Conservation (phyloP, 2,797 vertebrate genomes). For the Galaxias olidus region DNA sequence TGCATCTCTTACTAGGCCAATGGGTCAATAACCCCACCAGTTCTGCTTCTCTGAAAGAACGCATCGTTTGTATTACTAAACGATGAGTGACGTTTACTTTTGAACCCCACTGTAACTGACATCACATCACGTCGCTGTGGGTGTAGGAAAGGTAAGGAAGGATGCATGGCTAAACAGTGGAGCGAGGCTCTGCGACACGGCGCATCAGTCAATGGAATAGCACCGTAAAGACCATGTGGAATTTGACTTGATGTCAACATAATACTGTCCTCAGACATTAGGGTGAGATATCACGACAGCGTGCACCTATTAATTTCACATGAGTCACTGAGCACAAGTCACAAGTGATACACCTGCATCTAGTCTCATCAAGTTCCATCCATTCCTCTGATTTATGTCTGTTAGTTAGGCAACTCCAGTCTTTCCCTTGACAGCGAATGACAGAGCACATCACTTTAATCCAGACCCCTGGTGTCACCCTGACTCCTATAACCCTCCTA, state of each 20-base stretch:
- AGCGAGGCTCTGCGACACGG: conserved; percentile 4
- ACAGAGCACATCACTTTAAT: conserved; percentile 13
- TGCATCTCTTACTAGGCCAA: too few relatives aligned
- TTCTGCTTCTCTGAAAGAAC: too few relatives aligned
- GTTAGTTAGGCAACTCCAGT: conserved; percentile 23
- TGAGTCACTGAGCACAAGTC: conserved; percentile 12
- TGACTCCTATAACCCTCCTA: conserved; percentile 11
- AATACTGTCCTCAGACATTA: conserved; percentile 1
- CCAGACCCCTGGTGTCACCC: conserved; percentile 21
- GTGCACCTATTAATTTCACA: conserved; percentile 22
- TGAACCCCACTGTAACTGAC: too few relatives aligned
- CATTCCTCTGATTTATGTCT: conserved; percentile 14
- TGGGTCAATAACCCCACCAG: too few relatives aligned
- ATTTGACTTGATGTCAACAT: conserved; percentile 19
- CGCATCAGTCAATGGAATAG: not conserved
- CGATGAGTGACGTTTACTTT: too few relatives aligned
- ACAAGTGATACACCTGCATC: conserved; percentile 2
- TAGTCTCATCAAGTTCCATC: conserved; percentile 13
- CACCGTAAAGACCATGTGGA: conserved; percentile 7
- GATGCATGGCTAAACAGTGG: not conserved
- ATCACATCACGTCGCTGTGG: too few relatives aligned
- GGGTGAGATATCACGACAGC: conserved; percentile 23
- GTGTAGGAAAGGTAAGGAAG: not conserved
- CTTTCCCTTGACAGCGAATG: conserved; percentile 15
- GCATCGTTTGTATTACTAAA: too few relatives aligned